These are phyloP conservation scores for Drosophila bocqueti DNA, from an alignment of 1,140 invertebrate species.

Conservation along the genomic window DNA sequence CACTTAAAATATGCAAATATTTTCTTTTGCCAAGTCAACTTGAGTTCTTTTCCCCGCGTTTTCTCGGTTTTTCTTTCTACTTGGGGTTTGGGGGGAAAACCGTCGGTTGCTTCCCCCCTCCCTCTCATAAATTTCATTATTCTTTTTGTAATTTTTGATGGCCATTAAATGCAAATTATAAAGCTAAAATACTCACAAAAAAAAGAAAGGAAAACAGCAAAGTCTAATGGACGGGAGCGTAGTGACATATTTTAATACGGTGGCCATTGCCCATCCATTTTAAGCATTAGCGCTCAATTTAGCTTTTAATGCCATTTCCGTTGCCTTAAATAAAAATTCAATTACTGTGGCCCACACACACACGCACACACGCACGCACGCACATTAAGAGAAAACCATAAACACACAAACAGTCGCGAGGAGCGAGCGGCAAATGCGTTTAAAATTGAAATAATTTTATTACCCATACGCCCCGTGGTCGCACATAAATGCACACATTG, in stretches of 20 bases:
- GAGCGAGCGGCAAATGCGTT: constrained; percentile 62
- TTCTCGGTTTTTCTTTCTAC: constrained; percentile 18
- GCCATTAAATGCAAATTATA: constrained; percentile 82
- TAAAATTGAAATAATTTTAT: constrained; percentile 80
- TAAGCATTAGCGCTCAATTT: constrained; percentile 77
- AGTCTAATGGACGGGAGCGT: constrained; percentile 44
- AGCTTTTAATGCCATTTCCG: constrained; percentile 80
- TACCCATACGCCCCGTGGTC: constrained; percentile 66
- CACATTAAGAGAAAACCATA: constrained; percentile 40
- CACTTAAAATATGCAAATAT: constrained; percentile 75
- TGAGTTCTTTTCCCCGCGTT: constrained; percentile 6
- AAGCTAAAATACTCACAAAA: constrained; percentile 46
- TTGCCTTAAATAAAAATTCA: constrained; percentile 80
- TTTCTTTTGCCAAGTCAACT: constrained; percentile 54
- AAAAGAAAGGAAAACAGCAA: constrained; percentile 32
- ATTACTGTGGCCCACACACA: constrained; percentile 61
- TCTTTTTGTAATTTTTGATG: constrained; percentile 76
- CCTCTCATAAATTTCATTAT: constrained; percentile 65
- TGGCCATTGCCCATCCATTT: constrained; percentile 42
- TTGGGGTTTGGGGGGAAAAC: neutral
- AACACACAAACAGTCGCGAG: constrained; percentile 53
- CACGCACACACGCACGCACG: constrained; percentile 17
- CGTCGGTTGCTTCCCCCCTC: neutral
- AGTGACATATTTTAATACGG: constrained; percentile 54
- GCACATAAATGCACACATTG: constrained; percentile 44